Percentiles rank a stretch among this genome's conserved stretches.
phyloP scores from a whole-genome alignment of 1,140 invertebrate genomes.

The Penaeus indicus region DNA sequence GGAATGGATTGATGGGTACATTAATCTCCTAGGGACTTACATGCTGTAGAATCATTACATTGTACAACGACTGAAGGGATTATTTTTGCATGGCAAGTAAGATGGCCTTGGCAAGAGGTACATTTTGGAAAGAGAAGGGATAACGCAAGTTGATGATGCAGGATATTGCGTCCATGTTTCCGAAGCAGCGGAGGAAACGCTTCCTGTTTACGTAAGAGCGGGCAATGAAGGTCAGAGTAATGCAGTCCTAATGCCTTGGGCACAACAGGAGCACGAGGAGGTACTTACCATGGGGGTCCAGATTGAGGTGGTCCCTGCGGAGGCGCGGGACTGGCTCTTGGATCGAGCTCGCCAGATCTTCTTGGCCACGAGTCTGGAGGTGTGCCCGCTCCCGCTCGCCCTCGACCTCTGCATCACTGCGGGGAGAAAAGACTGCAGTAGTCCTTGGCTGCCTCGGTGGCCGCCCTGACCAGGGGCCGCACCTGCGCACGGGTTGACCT shows the following conservation, averaged over 20 bases:
- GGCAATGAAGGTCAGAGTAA: no score
- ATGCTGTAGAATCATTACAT: no score
- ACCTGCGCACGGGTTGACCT: slow-evolving; percentile 34
- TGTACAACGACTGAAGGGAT: no score
- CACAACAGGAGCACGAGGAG: background rate
- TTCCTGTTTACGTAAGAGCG: no score
- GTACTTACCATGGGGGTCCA: slow-evolving; percentile 87
- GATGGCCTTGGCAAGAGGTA: no score
- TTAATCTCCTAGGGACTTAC: no score
- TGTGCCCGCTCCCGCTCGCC: slow-evolving; percentile 65
- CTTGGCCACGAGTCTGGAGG: slow-evolving; percentile 80
- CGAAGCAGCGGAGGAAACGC: no score
- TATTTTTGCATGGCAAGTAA: no score
- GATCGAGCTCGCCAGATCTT: slow-evolving; percentile 85
- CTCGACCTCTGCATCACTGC: slow-evolving; percentile 80
- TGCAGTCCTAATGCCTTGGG: background rate
- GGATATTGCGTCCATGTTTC: no score
- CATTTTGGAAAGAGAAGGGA: no score
- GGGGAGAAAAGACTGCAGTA: slow-evolving; percentile 65
- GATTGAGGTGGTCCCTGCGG: slow-evolving; percentile 70
- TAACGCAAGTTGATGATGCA: no score
- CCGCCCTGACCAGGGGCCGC: slow-evolving; percentile 1
- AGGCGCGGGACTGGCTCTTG: slow-evolving; percentile 81
- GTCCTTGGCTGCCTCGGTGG: slow-evolving; percentile 49
- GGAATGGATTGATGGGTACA: no score